Evolutionary conservation across 2,888 invertebrate species (phyloP).

Genomic region (Eupithecia abbreviata): DNA sequence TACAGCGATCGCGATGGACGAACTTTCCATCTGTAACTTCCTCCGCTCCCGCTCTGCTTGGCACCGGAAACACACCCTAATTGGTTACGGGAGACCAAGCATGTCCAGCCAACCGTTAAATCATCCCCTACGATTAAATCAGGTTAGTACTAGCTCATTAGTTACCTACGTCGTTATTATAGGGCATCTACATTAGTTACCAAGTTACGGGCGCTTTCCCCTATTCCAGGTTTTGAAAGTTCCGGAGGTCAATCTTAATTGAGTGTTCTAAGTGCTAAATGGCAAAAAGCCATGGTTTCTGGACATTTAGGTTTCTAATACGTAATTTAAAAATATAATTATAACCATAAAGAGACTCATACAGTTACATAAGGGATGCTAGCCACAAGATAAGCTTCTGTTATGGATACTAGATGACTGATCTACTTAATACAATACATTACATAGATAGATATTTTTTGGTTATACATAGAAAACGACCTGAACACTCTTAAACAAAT

Average conservation of each 20-base stretch:
- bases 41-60: neutral
- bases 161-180: neutral
- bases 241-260: slow-evolving; percentile 24
- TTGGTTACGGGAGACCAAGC: neutral
- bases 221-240: slow-evolving; percentile 15
- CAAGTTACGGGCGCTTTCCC: neutral
- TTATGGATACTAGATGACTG: no score
- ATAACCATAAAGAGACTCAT: no score
- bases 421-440: no score
- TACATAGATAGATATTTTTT: no score
- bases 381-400: no score
- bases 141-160: slow-evolving; percentile 3
- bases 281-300: neutral
- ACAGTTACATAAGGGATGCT: no score
- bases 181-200: neutral
- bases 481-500: no score
- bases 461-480: no score
- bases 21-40: neutral
- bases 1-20: neutral
- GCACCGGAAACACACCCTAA: neutral
- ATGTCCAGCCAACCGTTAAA: neutral
- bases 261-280: slow-evolving; percentile 13
- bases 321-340: no score
- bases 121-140: neutral
- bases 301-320: neutral